Percentiles rank a stretch among this genome's conserved stretches.
Evolutionary conservation across 2,888 invertebrate species (phyloP).

Genomic region (Zeuzera pyrina): DNA sequence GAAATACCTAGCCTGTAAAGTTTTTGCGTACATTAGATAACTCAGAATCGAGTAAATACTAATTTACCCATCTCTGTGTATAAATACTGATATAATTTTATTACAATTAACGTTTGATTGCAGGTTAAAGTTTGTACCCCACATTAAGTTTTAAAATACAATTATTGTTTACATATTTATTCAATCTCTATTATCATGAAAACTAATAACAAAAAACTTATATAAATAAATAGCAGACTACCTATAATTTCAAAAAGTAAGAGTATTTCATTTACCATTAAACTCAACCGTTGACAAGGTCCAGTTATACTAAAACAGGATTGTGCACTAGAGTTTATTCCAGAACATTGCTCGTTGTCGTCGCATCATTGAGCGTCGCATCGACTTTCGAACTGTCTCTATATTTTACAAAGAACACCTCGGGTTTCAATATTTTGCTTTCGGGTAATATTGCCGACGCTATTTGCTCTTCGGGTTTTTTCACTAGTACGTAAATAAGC

Average conservation of each 20-base stretch:
- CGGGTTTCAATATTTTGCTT: slow-evolving; percentile 64
- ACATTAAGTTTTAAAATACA: too few species aligned
- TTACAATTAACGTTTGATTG: too few species aligned
- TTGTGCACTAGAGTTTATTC: slow-evolving; percentile 12
- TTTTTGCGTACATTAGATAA: too few species aligned
- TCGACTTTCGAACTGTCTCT: slow-evolving; percentile 17
- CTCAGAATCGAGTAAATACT: too few species aligned
- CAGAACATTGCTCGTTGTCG: slow-evolving; percentile 18
- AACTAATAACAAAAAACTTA: too few species aligned
- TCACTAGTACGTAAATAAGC: slow-evolving; percentile 81
- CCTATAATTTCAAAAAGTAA: background rate
- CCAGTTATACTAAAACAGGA: slow-evolving; percentile 16
- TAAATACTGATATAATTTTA: too few species aligned
- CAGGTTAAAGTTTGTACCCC: too few species aligned
- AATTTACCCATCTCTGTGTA: too few species aligned
- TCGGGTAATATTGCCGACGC: slow-evolving; percentile 28
- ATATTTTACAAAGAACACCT: slow-evolving; percentile 82
- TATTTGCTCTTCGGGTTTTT: slow-evolving; percentile 75
- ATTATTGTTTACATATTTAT: too few species aligned
- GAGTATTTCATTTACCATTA: background rate
- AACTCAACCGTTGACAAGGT: slow-evolving; percentile 18
- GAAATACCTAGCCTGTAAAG: too few species aligned
- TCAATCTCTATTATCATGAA: too few species aligned
- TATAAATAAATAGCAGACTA: too few species aligned
- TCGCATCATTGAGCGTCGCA: slow-evolving; percentile 15